A percentile compares a stretch with the other conserved stretches of the same genome.
These are phyloP conservation scores for Eupithecia pulchellata DNA, from an alignment of 2,888 invertebrate genomes.

Conservation along the genomic window DNA sequence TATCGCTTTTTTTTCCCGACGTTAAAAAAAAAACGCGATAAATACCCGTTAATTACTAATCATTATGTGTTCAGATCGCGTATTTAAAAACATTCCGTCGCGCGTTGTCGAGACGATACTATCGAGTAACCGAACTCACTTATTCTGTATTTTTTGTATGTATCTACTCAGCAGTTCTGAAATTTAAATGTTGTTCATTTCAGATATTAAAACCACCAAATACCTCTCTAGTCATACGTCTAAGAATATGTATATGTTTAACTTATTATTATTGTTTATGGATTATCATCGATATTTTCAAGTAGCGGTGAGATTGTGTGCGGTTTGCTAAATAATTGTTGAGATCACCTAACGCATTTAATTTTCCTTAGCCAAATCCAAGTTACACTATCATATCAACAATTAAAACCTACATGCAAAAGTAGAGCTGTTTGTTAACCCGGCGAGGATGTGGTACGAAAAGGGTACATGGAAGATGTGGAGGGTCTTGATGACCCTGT, in stretches of 20 bases:
- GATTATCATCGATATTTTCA: constrained; percentile 38
- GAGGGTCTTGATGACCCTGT: no score
- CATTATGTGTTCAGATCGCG: no score
- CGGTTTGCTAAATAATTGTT: constrained; percentile 26
- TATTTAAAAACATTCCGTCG: no score
- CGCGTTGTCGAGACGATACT: neutral
- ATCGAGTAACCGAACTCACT: neutral
- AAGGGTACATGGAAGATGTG: no score
- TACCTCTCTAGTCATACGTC: constrained; percentile 41
- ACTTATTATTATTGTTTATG: constrained; percentile 25
- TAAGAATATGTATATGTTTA: constrained; percentile 32
- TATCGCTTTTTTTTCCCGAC: no score
- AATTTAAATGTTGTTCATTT: constrained; percentile 58
- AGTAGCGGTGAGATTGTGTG: constrained; percentile 50
- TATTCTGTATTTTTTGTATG: neutral
- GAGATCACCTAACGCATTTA: constrained; percentile 3
- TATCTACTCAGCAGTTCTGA: neutral
- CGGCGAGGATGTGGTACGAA: no score
- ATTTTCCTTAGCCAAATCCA: neutral
- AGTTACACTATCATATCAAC: neutral
- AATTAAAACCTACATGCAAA: neutral
- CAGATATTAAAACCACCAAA: constrained; percentile 71
- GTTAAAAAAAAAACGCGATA: no score
- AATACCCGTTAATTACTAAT: no score
- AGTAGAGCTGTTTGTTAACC: neutral